Evolutionary conservation across 1,140 invertebrate genomes (phyloP), one percentile per base, ranked within the genome.

Genomic region (Uloborus diversus): DNA sequence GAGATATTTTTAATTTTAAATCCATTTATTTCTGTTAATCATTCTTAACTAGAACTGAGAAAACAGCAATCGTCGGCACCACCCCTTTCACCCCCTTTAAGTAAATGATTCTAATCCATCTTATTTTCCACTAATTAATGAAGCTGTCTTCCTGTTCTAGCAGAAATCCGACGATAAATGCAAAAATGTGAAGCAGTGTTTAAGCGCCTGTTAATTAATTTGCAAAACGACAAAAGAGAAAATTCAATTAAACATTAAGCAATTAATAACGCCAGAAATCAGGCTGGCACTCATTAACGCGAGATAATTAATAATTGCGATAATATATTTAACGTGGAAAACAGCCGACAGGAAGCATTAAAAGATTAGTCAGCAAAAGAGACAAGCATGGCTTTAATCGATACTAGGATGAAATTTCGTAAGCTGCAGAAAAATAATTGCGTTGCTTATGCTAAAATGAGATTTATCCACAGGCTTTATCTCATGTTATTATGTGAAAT

Each of bases 41-140:
- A 42, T 17, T 9, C 1, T 42, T 42, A 42, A 42, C 37, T 42
- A 42, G 37, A 42, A 42, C 17, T 42, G 9, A 9, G 37, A 17
- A 13, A 42, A 17, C 9, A 17, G 37, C 9, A 42, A 42, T 13
- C 9, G 17, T 13, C 17, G 37, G 37, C 37, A 17, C 37, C 37
- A n/a, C n/a, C n/a, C n/a, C n/a, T n/a, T n/a, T n/a, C n/a, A n/a
- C n/a, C n/a, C n/a, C n/a, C n/a, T n/a, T n/a, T n/a, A n/a, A n/a
- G n/a, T n/a, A n/a, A n/a, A n/a, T 42, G 7, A 53, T 53, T n/a
- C 49, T n/a, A 47, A 73, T 73, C 32, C 32, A 61, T 73, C 69
- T 73, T 73, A 73, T 59, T 73, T 73, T 33, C 23, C 57, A 47
- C 69, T 73, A 73, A 73, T 73, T 73, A 73, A 73, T 73, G 69